Evolutionary conservation across 1,140 invertebrate species (phyloP).

Genomic region (Bombus superbus): DNA sequence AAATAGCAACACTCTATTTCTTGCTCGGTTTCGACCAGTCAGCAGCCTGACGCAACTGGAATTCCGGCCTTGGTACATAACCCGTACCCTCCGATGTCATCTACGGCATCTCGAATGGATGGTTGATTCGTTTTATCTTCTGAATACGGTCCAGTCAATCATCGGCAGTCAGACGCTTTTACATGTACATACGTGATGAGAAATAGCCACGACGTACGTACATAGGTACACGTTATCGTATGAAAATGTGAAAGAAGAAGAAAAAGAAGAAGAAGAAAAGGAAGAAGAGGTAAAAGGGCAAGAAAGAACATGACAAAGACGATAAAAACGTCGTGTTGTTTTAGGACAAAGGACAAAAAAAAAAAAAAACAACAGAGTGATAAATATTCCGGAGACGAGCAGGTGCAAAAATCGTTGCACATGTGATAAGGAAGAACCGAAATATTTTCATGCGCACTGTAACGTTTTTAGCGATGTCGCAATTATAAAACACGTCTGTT

Average conservation of each 20-base stretch:
- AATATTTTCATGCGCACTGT: constrained; percentile 43
- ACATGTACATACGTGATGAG: constrained; percentile 58
- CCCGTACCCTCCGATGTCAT: constrained; percentile 72
- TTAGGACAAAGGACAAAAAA: constrained; percentile 9
- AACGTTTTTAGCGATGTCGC: constrained; percentile 33
- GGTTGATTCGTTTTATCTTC: constrained; percentile 57
- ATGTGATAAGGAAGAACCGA: constrained; percentile 52
- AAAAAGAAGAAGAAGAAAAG: not conserved
- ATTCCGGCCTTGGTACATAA: constrained; percentile 79
- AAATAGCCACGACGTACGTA: constrained; percentile 7
- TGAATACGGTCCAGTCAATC: constrained; percentile 34
- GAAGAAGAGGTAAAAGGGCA: not conserved
- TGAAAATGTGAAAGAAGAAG: not conserved
- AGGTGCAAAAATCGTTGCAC: constrained; percentile 41
- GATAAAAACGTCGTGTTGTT: constrained; percentile 23
- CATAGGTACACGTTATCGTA: not conserved
- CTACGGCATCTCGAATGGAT: constrained; percentile 61
- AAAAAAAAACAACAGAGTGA: constrained; percentile 14
- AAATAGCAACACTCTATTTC: constrained; percentile 84
- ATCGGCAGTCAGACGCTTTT: constrained; percentile 42
- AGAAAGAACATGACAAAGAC: not conserved
- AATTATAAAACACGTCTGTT: constrained; percentile 19
- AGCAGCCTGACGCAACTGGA: constrained; percentile 72
- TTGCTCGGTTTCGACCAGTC: constrained; percentile 68
- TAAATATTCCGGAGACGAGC: constrained; percentile 29